Evolutionary conservation across 2,113 vertebrate species (phyloP).

Genomic region (Myrmecophaga tridactyla): DNA sequence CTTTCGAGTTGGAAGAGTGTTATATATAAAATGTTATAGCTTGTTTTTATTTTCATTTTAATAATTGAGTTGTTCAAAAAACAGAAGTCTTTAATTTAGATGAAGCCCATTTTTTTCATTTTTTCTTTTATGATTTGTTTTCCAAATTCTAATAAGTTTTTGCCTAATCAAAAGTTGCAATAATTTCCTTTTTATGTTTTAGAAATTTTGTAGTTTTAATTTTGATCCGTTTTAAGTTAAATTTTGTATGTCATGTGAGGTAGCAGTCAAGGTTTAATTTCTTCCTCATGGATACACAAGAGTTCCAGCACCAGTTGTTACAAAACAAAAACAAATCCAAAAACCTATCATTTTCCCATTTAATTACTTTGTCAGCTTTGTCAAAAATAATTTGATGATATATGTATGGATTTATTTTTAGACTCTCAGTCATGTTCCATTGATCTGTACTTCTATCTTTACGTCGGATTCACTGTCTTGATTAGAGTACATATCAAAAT

Average conservation of each 20-base stretch:
- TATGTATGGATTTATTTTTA: background rate
- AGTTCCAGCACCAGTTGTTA: background rate
- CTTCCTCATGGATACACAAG: background rate
- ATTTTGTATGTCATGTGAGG: background rate
- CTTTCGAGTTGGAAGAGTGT: background rate
- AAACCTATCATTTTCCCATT: background rate
- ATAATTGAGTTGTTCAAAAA: background rate
- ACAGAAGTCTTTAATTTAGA: background rate
- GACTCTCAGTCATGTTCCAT: background rate
- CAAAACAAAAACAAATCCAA: background rate
- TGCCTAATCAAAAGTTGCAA: background rate
- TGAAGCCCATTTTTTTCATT: background rate
- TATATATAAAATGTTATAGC: background rate
- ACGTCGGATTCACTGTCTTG: background rate
- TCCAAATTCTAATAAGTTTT: background rate
- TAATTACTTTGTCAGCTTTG: background rate
- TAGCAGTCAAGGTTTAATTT: background rate
- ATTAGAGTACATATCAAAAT: no score
- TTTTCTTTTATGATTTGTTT: background rate
- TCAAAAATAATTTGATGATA: background rate
- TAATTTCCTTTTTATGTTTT: background rate
- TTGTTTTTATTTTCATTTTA: background rate
- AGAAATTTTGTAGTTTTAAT: background rate
- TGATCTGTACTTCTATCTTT: background rate
- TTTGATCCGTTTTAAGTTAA: background rate